A percentile compares a stretch with the other conserved stretches of the same genome.
Evolutionary conservation across 2,797 vertebrate genomes (phyloP).

Genomic region (Gymnopithys bicolor): DNA sequence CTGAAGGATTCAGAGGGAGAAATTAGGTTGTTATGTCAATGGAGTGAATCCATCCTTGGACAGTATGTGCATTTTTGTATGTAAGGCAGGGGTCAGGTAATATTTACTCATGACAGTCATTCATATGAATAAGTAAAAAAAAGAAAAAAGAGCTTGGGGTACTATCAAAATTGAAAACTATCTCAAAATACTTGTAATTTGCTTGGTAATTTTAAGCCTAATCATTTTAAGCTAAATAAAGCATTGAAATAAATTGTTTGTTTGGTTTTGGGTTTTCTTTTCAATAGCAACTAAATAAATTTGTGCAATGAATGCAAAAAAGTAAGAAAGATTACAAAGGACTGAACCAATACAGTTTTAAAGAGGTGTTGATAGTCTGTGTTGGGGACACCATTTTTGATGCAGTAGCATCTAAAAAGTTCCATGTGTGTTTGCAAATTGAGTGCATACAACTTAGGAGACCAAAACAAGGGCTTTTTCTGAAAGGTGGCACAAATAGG

Average conservation of each 20-base stretch:
- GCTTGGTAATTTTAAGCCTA: background rate
- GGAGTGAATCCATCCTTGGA: background rate
- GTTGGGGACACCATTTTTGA: background rate
- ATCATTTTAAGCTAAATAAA: background rate
- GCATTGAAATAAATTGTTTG: background rate
- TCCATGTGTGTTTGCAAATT: background rate
- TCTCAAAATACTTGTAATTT: background rate
- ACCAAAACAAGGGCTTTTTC: background rate
- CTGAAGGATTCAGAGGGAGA: background rate
- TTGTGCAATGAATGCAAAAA: background rate
- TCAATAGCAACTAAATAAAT: background rate
- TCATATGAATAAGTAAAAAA: background rate
- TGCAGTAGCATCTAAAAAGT: background rate
- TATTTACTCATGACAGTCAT: background rate
- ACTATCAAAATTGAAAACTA: background rate
- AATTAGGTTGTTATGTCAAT: background rate
- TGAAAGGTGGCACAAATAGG: background rate
- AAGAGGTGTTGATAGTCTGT: background rate
- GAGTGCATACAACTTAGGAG: background rate
- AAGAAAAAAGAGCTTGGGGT: background rate
- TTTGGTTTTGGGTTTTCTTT: background rate
- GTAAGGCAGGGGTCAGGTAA: background rate
- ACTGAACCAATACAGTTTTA: background rate
- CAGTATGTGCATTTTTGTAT: background rate
- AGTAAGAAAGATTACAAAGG: background rate